Percentiles rank a stretch among this genome's conserved stretches.
Evolutionary conservation across 2,797 vertebrate genomes (phyloP).

Genomic region (Parotocinclus haroldoi): DNA sequence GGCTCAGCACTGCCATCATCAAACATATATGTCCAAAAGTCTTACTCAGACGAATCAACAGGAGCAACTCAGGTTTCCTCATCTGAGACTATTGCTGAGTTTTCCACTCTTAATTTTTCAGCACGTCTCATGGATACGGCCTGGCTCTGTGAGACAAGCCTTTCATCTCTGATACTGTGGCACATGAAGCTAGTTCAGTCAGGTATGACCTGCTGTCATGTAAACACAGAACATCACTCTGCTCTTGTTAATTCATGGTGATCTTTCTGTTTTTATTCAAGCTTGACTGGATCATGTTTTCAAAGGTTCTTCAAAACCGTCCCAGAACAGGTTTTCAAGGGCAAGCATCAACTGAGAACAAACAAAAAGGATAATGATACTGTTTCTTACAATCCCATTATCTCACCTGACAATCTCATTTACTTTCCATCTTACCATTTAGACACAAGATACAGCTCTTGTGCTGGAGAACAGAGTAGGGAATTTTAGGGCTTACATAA

Average conservation of each 20-base stretch:
- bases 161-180: slow-evolving; percentile 43
- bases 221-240: slow-evolving; percentile 16
- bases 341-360: neutral
- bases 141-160: slow-evolving; percentile 27
- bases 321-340: too few relatives aligned
- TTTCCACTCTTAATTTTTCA: slow-evolving; percentile 71
- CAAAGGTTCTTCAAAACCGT: too few relatives aligned
- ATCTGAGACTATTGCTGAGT: slow-evolving; percentile 47
- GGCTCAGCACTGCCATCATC: slow-evolving; percentile 8
- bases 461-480: neutral
- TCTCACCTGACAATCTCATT: slow-evolving; percentile 33
- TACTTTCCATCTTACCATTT: slow-evolving; percentile 9
- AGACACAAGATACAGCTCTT: slow-evolving; percentile 20
- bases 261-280: slow-evolving; percentile 23
- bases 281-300: too few relatives aligned
- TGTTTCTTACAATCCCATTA: slow-evolving; percentile 19
- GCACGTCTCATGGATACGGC: slow-evolving; percentile 43
- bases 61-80: slow-evolving; percentile 56
- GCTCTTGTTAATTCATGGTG: slow-evolving; percentile 26
- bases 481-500: neutral
- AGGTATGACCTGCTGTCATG: slow-evolving; percentile 27
- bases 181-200: slow-evolving; percentile 27
- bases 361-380: slow-evolving; percentile 12
- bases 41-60: slow-evolving; percentile 29
- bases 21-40: slow-evolving; percentile 26